These are phyloP conservation scores for Steatornis caripensis DNA, from an alignment of 2,113 vertebrate species.

Conservation along the genomic window DNA sequence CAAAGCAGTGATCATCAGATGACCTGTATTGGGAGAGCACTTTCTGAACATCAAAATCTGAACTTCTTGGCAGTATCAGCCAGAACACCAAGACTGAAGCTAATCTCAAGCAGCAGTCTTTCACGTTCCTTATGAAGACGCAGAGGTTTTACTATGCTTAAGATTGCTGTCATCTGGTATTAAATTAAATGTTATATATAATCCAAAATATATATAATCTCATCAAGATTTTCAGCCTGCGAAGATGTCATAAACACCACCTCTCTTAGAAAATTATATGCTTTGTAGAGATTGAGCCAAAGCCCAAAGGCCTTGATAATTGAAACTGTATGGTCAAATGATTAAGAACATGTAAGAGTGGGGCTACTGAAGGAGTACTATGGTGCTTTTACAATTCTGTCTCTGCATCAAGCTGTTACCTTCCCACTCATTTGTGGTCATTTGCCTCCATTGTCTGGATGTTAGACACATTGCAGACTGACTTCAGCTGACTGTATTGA, in stretches of 20 bases:
- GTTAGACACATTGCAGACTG: not conserved
- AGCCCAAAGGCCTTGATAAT: not conserved
- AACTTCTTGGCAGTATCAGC: not conserved
- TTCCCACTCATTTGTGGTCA: not conserved
- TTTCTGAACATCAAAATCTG: not conserved
- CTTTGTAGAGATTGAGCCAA: conserved; percentile 6
- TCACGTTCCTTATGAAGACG: not conserved
- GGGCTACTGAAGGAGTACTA: not conserved
- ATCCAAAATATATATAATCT: not conserved
- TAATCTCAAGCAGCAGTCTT: not conserved
- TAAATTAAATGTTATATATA: not conserved
- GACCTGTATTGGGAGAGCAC: not conserved
- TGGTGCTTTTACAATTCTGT: not conserved
- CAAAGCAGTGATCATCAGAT: not conserved
- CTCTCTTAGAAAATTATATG: not conserved
- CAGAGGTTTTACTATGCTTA: not conserved
- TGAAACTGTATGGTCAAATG: not conserved
- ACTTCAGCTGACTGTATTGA: not conserved
- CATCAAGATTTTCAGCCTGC: not conserved
- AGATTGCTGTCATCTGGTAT: not conserved
- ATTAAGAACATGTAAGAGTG: not conserved
- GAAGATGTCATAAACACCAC: not conserved
- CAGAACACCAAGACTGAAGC: not conserved
- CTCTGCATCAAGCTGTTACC: not conserved
- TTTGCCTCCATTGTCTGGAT: not conserved